These are phyloP conservation scores for Campoletis raptor DNA, from an alignment of 2,888 invertebrate species.

Conservation along the genomic window DNA sequence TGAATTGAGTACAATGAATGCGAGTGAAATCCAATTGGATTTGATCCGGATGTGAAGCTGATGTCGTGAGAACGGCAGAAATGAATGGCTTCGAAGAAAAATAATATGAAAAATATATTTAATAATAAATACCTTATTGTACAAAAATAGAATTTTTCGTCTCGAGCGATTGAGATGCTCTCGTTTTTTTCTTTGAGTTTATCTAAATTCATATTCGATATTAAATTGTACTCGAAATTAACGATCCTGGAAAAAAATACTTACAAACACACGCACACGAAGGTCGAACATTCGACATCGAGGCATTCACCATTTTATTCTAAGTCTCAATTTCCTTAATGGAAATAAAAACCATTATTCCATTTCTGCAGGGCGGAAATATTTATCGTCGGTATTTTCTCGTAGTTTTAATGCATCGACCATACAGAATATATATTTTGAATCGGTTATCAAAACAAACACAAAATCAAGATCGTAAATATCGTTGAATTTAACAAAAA, in stretches of 20 bases:
- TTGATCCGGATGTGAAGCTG: not conserved
- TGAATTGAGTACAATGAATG: not conserved
- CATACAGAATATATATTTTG: constrained; percentile 3
- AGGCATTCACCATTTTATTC: constrained; percentile 19
- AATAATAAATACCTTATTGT: constrained; percentile 37
- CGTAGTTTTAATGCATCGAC: constrained; percentile 51
- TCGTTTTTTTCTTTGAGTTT: not conserved
- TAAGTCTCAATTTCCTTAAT: constrained; percentile 23
- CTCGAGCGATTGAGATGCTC: not conserved
- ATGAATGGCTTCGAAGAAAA: constrained; percentile 1
- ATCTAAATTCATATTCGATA: constrained; percentile 3
- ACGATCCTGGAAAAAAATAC: constrained; percentile 21
- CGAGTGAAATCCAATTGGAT: not conserved
- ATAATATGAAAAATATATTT: not conserved
- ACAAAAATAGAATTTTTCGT: constrained; percentile 40
- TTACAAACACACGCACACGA: constrained; percentile 22
- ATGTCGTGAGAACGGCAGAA: not conserved
- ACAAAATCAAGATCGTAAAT: constrained; percentile 4
- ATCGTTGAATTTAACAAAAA: constrained; percentile 31
- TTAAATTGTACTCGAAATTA: constrained; percentile 22
- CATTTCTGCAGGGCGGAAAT: constrained; percentile 64
- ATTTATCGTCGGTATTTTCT: constrained; percentile 32
- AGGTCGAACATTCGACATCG: not conserved
- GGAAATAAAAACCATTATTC: constrained; percentile 9
- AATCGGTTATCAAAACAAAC: constrained; percentile 31